Evolutionary conservation across 2,888 invertebrate genomes (phyloP), one percentile per base, ranked within the genome.

Genomic region (Folsomia candida): DNA sequence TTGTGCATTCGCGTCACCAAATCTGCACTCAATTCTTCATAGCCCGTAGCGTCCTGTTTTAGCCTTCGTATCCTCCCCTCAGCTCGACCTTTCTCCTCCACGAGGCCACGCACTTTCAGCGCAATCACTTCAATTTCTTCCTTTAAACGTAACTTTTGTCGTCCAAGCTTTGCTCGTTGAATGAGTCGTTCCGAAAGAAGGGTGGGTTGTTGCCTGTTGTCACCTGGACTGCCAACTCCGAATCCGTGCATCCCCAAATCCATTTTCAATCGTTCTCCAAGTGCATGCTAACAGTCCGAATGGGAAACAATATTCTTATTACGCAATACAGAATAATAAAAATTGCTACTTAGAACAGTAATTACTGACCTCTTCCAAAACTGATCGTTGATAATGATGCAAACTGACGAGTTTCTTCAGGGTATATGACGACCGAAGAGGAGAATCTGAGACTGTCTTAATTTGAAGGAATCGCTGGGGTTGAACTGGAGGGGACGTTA

Each of bases 21-120:
- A 79, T 90, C 89, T 81, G 89, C 88, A 81, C 91, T 91, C 76
- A 88, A 86, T 79, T 92, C 90, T 51, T 87, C 86, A 62, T 90
- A 81, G 68, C 86, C 85, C 54, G 86, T 85, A 76, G 89, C 87
- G 80, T 85, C 87, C 81, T 88, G 87, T 83, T 89, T 90, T 76
- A 91, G 84, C 77, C 86, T 85, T 78, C 89, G 85, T 72, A 91
- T 84, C 78, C 86, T 86, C 0, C 86, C 87, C 75, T 87, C 85
- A 81, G 89, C 89, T 81, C 87, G 86, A 69, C 89, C 87, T 79
- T 89, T 86, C 82, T 92, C 91, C 74, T 90, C 89, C 6, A 87
- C 86, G 37, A 92, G 84, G 76, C 91, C 84, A 74, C 88, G 87
- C 2, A 89, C 87, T 80, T 89, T 88, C 82, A 91, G 90, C 80